Evolutionary conservation across 2,113 vertebrate genomes (phyloP).

Genomic region (Elephas maximus): DNA sequence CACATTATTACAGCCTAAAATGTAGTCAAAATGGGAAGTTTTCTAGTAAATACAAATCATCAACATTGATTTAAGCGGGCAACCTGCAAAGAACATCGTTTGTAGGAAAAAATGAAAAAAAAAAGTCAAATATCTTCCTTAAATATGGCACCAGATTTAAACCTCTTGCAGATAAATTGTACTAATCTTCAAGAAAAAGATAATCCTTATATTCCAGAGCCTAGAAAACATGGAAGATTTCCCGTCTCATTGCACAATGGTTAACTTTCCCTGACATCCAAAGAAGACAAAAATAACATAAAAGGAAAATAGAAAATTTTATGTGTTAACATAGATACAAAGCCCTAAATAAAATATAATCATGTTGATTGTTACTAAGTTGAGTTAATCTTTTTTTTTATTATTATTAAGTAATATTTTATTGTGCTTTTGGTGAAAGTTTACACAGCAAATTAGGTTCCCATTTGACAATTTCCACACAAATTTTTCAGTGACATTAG

Average conservation of each 20-base stretch:
- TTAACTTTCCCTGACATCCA: background rate
- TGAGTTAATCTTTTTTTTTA: background rate
- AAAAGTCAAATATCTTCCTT: background rate
- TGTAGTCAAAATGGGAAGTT: background rate
- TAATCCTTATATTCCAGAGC: background rate
- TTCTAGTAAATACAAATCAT: background rate
- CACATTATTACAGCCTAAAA: background rate
- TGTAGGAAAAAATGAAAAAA: background rate
- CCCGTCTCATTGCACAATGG: background rate
- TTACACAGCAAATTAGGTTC: too few relatives aligned
- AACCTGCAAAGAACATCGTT: background rate
- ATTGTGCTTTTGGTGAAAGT: too few relatives aligned
- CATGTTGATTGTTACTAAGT: background rate
- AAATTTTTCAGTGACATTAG: too few relatives aligned
- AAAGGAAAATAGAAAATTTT: background rate
- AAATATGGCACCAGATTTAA: background rate
- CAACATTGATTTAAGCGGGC: background rate
- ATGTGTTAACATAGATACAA: background rate
- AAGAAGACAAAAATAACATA: background rate
- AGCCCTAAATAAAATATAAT: background rate
- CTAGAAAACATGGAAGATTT: slow-evolving; percentile 7
- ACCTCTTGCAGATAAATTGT: background rate
- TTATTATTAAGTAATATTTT: too few relatives aligned
- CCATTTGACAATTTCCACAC: too few relatives aligned
- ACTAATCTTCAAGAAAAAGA: background rate